phyloP scores from a whole-genome alignment of 2,797 vertebrate species.

The Pseudochromis fuscus region DNA sequence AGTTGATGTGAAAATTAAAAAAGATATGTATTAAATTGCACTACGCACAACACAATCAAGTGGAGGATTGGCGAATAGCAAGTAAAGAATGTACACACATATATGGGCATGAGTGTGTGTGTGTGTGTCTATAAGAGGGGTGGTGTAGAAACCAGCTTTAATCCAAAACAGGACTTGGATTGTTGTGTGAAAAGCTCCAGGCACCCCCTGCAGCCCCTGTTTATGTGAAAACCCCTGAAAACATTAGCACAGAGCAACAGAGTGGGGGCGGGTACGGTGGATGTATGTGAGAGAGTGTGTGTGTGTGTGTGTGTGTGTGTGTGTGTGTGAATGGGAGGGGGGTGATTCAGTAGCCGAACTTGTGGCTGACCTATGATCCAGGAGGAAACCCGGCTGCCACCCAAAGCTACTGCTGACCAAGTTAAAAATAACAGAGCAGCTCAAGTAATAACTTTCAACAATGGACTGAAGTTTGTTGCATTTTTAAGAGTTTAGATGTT shows the following conservation, averaged over 20 bases:
- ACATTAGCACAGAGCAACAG: conserved; percentile 47
- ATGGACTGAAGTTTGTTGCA: background rate
- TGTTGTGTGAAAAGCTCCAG: conserved; percentile 71
- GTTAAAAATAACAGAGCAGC: conserved; percentile 30
- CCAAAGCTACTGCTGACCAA: conserved; percentile 49
- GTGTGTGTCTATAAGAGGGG: background rate
- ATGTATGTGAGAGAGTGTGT: conserved; percentile 2
- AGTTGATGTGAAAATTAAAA: no score
- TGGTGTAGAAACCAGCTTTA: conserved; percentile 53
- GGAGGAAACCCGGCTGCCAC: conserved; percentile 43
- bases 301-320: conserved; percentile 4
- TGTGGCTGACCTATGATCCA: conserved; percentile 58
- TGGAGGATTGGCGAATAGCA: conserved; percentile 19
- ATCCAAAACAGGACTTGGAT: conserved; percentile 70
- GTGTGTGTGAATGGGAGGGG: background rate
- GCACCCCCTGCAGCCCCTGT: conserved; percentile 72
- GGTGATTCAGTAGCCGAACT: conserved; percentile 40
- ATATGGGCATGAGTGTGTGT: background rate
- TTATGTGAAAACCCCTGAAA: conserved; percentile 69
- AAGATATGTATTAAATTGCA: no score
- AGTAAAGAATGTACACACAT: conserved; percentile 34
- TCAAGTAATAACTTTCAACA: background rate
- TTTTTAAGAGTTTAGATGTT: background rate
- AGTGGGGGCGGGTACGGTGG: conserved; percentile 7
- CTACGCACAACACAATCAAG: conserved; percentile 35